Evolutionary conservation across 2,888 invertebrate species (phyloP), one percentile per base, ranked within the genome.

Genomic region (Drosophila neotestacea): DNA sequence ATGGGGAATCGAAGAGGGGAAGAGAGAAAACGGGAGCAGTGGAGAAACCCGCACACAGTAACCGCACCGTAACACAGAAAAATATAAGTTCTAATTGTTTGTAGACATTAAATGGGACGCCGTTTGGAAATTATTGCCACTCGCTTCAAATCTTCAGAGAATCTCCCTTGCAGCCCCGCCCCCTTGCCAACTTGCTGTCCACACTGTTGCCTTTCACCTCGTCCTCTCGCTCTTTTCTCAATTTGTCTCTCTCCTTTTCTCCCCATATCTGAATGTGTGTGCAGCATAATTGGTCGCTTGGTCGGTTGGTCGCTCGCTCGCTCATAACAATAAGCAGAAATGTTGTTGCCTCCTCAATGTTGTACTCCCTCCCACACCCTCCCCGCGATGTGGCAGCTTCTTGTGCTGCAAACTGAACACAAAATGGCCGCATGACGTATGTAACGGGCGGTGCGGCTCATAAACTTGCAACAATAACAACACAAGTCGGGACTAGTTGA

Each of bases 81-180:
- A 69, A 67, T 70, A 73, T 54, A 84, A 79, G 69, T 85, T 84
- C 74, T 85, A 84, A 84, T 87, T 84, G 88, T 85, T 84, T 87
- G 88, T 79, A 82, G 85, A 85, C 83, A 82, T 77, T 85, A 84
- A 84, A 84, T 87, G 83, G 79, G 79, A 61, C 73, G 80, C 88
- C 85, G 73, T 79, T 87, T 87, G 83, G 85, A 87, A 87, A 86
- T 86, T 75, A 86, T 84, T 81, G 86, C 81, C 79, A 66, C 69
- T 78, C 74, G 81, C 72, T 72, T 77, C 58, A 67, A 79, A 80
- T 75, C 74, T 74, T 81, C 39, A 50, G 47, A 63, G 63, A 75
- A 59, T 70, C 68, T 44, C 22, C 44, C 48, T n/a, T 4, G 6
- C 46, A 7, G 9, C n/a, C 44, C 9, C 32, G 2, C 11, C 6